Evolutionary conservation across 2,113 vertebrate species (phyloP).

Genomic region (Apodemus speciosus): DNA sequence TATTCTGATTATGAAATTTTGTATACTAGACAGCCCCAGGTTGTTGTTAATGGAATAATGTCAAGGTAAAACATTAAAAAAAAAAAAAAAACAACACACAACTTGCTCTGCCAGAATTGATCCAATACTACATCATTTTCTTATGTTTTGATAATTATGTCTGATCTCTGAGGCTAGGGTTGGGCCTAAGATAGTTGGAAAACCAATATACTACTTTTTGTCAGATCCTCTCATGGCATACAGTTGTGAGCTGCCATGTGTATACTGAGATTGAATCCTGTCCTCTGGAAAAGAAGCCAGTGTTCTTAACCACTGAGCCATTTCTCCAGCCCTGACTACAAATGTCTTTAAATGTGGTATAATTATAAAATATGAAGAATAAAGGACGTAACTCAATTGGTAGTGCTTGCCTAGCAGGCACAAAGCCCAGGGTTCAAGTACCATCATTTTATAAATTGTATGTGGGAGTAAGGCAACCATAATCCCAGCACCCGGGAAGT

Average conservation of each 20-base stretch:
- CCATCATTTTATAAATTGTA: neutral
- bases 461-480: neutral
- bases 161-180: neutral
- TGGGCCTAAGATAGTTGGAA: neutral
- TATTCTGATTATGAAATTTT: no score
- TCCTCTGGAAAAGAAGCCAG: no score
- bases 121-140: neutral
- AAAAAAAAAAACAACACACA: no score
- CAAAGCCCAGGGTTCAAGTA: neutral
- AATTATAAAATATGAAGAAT: constrained; percentile 14
- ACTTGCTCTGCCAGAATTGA: constrained; percentile 19
- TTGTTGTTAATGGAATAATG: no score
- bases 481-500: neutral
- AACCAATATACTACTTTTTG: neutral
- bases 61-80: no score
- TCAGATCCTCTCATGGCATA: no score
- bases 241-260: no score
- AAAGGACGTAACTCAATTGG: neutral
- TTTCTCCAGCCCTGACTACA: neutral
- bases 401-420: neutral
- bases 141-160: constrained; percentile 26
- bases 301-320: no score
- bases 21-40: no score
- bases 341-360: constrained; percentile 12
- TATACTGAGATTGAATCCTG: no score